Conservation (phyloP, 1,140 invertebrate species). For the Drosophila teissieri region DNA sequence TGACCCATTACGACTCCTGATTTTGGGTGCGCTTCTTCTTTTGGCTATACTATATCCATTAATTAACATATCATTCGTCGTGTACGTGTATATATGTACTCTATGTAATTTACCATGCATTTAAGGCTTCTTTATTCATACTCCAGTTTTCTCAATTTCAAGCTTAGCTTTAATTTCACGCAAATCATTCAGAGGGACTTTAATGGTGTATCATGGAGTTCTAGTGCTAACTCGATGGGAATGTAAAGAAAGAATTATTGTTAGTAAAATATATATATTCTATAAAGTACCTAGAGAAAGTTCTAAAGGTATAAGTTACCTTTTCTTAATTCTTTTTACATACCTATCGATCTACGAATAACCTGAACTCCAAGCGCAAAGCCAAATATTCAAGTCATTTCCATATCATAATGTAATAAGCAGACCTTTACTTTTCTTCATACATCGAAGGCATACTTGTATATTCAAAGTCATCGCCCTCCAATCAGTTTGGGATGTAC, state of each 20-base stretch:
- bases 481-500: constrained; percentile 17
- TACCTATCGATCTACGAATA: neutral
- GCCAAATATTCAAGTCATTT: constrained; percentile 4
- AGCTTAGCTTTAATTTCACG: constrained; percentile 73
- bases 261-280: neutral
- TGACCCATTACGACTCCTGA: constrained; percentile 12
- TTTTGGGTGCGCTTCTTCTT: constrained; percentile 43
- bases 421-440: neutral
- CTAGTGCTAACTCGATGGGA: neutral
- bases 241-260: neutral
- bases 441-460: constrained; percentile 33
- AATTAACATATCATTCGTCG: constrained; percentile 48
- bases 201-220: neutral
- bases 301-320: no score
- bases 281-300: neutral
- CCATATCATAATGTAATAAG: constrained; percentile 6
- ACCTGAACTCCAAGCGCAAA: constrained; percentile 1
- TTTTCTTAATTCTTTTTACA: neutral
- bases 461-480: constrained; percentile 42
- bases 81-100: constrained; percentile 79
- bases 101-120: constrained; percentile 72
- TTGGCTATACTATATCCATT: constrained; percentile 42
- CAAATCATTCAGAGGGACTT: constrained; percentile 26
- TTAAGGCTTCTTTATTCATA: constrained; percentile 50
- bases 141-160: constrained; percentile 21